Evolutionary conservation across 2,888 invertebrate genomes (phyloP), one percentile per base, ranked within the genome.

Genomic region (Romanomermis culicivorax): DNA sequence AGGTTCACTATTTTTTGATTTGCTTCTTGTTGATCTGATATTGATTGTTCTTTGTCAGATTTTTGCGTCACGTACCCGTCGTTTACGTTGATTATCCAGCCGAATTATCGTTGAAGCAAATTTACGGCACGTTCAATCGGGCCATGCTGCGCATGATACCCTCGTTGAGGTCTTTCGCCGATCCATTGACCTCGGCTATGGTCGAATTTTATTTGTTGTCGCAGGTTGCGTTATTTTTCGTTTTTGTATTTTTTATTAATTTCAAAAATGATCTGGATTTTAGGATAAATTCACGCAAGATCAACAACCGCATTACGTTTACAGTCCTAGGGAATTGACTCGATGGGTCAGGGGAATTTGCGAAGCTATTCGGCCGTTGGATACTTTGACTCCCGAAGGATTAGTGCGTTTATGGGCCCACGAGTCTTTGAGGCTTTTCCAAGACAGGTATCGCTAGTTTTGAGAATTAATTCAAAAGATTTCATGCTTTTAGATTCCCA

Each of bases 271-370:
- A 36, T 36, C 36, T 36, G 36, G 17, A 36, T 58, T 63, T 50
- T 57, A 75, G 75, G 95, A 95, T 70, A 78, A 83, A 54, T 99
- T 97, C 72, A 97, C 97, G 0, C 95, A 95, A 73, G 97, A 97
- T 72, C 95, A 95, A 88, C 97, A 99, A 71, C 97, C 97, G 1
- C 97, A 99, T 73, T 97, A 99, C 71, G 93, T 99, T 0, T 97
- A 99, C 75, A 93, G 93, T 55, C 97, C 97, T 11, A 71, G 76
- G 64, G 97, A 97, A 74, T 87, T 97, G 88, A 97, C 97, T 0
- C 76, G 97, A 67, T 97, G 97, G 97, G 95, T 97, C 54, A 79
- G 97, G 58, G 97, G 97, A 60, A 97, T 99, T 62, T 93, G 91
- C 70, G 97, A 99, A 74, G 97, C 97, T 11, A 85, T 99, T 59